A percentile compares a stretch with the other conserved stretches of the same genome.
Conservation (phyloP, 2,888 invertebrate species). For the Temnothorax ravouxi region DNA sequence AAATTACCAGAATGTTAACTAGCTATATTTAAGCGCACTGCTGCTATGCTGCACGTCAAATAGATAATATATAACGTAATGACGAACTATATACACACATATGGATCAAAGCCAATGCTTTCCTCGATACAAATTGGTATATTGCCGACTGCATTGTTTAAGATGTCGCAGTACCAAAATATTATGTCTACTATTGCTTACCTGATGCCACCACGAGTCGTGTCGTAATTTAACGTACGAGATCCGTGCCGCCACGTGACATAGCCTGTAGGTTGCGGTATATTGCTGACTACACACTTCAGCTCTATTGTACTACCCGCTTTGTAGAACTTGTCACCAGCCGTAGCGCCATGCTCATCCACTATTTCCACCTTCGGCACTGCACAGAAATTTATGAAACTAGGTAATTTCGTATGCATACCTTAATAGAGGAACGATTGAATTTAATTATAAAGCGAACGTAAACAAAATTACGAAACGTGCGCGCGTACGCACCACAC, state of each 20-base stretch:
- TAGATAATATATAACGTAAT: background rate
- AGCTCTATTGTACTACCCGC: constrained; percentile 94
- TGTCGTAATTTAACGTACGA: constrained; percentile 92
- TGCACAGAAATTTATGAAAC: constrained; percentile 83
- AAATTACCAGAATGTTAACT: constrained; percentile 69
- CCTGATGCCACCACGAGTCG: constrained; percentile 93
- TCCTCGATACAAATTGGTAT: background rate
- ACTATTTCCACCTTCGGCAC: constrained; percentile 94
- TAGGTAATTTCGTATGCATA: background rate
- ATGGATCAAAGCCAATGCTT: background rate
- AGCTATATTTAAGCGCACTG: constrained; percentile 60
- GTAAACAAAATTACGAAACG: background rate
- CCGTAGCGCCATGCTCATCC: constrained; percentile 92
- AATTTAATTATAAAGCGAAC: background rate
- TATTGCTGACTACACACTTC: constrained; percentile 93
- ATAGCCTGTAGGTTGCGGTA: constrained; percentile 92
- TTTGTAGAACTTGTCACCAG: constrained; percentile 94
- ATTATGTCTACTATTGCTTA: constrained; percentile 83
- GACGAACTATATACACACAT: background rate
- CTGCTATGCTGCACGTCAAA: background rate
- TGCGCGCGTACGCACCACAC: too few relatives aligned
- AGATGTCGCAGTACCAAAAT: constrained; percentile 1
- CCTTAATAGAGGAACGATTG: background rate
- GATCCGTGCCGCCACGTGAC: constrained; percentile 93
- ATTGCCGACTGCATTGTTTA: background rate